These are phyloP conservation scores for Drosophila leontia DNA, from an alignment of 1,140 invertebrate genomes.

Conservation along the genomic window DNA sequence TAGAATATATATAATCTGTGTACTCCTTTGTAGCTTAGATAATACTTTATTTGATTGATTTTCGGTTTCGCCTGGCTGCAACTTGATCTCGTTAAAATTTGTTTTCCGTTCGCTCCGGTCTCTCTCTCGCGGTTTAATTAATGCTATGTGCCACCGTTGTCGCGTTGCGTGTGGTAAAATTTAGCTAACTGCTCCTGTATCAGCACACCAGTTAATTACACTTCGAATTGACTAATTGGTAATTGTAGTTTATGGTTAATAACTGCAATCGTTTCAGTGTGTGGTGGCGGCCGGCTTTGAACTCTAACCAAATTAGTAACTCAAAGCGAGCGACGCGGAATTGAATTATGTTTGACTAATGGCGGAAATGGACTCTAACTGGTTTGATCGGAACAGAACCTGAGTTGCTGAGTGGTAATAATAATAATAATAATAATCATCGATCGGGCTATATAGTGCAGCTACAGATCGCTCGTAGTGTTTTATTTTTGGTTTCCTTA, in stretches of 20 bases:
- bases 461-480: conserved; percentile 7
- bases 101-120: conserved; percentile 37
- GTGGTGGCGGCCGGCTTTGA: conserved; percentile 33
- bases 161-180: conserved; percentile 59
- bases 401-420: conserved; percentile 26
- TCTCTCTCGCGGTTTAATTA: conserved; percentile 39
- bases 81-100: conserved; percentile 63
- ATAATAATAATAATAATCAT: conserved; percentile 20
- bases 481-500: too few species aligned
- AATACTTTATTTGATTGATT: conserved; percentile 85
- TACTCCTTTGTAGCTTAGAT: conserved; percentile 76
- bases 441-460: conserved; percentile 19
- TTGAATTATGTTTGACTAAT: conserved; percentile 41
- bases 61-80: conserved; percentile 69
- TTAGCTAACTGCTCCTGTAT: conserved; percentile 66
- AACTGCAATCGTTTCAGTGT: conserved; percentile 66
- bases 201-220: conserved; percentile 68
- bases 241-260: conserved; percentile 68
- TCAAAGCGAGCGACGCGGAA: conserved; percentile 29
- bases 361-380: conserved; percentile 13
- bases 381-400: conserved; percentile 43
- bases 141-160: conserved; percentile 56
- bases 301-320: conserved; percentile 31
- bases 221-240: conserved; percentile 80
- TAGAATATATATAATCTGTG: conserved; percentile 39